Conservation (phyloP, 2,888 invertebrate genomes). For the Phengaris alcon region DNA sequence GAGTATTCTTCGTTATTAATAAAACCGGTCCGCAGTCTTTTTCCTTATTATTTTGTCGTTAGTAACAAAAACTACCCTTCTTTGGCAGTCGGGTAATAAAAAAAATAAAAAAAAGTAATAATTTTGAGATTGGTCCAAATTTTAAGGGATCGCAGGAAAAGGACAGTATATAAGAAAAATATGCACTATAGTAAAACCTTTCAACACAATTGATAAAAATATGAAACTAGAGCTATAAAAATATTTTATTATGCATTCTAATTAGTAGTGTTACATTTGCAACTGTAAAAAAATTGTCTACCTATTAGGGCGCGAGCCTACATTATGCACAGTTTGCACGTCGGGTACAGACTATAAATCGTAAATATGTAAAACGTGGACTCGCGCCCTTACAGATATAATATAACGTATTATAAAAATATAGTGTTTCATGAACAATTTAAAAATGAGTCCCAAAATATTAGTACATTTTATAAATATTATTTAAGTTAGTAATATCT, state of each 20-base stretch:
- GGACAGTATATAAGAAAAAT: constrained; percentile 37
- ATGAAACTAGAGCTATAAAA: not conserved
- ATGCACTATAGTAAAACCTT: not conserved
- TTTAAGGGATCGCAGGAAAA: constrained; percentile 46
- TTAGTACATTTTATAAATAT: not conserved
- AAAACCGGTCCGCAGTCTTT: constrained; percentile 58
- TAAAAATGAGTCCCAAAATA: constrained; percentile 8
- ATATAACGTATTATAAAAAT: constrained; percentile 10
- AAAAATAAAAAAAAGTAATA: no score
- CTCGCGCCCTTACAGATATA: not conserved
- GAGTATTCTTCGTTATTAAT: not conserved
- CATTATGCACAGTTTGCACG: not conserved
- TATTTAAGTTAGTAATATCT: not conserved
- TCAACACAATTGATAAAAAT: not conserved
- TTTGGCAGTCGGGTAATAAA: not conserved
- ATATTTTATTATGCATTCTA: not conserved
- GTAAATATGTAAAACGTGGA: not conserved
- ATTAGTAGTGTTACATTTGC: not conserved
- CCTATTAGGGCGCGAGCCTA: not conserved
- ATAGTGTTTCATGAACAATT: not conserved
- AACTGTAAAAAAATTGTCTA: not conserved
- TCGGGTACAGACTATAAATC: not conserved
- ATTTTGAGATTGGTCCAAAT: constrained; percentile 22
- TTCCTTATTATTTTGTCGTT: constrained; percentile 57
- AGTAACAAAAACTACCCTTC: constrained; percentile 28